Conservation (phyloP, 2,888 invertebrate species). For the Marasmarcha lunaedactyla region DNA sequence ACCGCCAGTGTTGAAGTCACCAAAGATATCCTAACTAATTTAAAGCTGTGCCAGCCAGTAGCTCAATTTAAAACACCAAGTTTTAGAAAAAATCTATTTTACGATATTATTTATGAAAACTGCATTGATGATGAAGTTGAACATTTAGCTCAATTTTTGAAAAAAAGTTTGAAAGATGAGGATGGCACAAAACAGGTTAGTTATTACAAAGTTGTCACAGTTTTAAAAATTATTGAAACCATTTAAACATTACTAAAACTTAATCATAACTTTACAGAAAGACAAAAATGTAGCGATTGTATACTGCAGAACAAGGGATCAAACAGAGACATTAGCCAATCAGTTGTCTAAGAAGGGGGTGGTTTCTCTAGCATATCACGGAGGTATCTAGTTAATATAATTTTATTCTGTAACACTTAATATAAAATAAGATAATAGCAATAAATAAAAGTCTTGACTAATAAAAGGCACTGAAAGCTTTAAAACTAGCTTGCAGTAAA, state of each 20-base stretch:
- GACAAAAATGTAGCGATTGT: conserved; percentile 85
- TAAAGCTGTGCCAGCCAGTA: conserved; percentile 77
- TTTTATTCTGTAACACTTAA: conserved; percentile 4
- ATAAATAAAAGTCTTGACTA: too few relatives aligned
- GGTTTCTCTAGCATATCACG: conserved; percentile 88
- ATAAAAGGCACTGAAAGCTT: too few relatives aligned
- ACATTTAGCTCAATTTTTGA: conserved; percentile 82
- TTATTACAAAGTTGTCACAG: conserved; percentile 12
- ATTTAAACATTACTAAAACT: neutral
- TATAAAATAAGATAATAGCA: neutral
- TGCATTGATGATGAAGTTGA: conserved; percentile 82
- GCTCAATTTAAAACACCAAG: conserved; percentile 86
- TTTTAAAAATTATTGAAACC: too few relatives aligned
- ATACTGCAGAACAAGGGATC: conserved; percentile 94
- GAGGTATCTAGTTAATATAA: too few relatives aligned
- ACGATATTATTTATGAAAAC: conserved; percentile 93
- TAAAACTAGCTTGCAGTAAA: too few relatives aligned
- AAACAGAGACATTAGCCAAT: conserved; percentile 86
- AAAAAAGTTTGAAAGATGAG: conserved; percentile 73
- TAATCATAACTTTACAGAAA: conserved; percentile 36
- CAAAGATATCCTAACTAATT: conserved; percentile 82
- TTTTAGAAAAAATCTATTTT: conserved; percentile 93
- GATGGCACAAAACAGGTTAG: conserved; percentile 62
- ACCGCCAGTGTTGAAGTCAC: conserved; percentile 87
- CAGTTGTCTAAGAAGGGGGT: conserved; percentile 81